These are phyloP conservation scores for Pseudochromis fuscus DNA, from an alignment of 2,797 vertebrate species.

Conservation along the genomic window DNA sequence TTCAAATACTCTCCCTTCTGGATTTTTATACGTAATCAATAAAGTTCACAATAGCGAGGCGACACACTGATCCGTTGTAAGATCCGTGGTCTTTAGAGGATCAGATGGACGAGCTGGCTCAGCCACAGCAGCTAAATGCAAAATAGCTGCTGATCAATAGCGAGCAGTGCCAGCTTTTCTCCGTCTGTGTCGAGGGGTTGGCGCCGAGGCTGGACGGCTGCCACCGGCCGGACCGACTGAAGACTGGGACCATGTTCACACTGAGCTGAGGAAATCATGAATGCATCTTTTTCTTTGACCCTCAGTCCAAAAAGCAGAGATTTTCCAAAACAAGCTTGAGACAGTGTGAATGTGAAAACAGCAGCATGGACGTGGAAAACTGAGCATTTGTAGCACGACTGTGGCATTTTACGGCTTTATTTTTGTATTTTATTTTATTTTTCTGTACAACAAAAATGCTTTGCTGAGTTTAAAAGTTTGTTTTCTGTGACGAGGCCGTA, in stretches of 20 bases:
- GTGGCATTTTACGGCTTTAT: neutral
- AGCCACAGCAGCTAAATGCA: slow-evolving; percentile 64
- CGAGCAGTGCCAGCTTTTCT: slow-evolving; percentile 43
- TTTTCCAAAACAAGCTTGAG: neutral
- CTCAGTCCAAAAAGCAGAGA: neutral
- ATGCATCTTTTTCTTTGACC: neutral
- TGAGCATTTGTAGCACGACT: neutral
- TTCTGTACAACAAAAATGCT: neutral
- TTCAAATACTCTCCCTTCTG: slow-evolving; percentile 40
- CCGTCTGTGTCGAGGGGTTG: slow-evolving; percentile 5
- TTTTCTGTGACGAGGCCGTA: neutral
- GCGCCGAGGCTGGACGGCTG: neutral
- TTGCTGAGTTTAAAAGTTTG: neutral
- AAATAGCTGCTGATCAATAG: slow-evolving; percentile 62
- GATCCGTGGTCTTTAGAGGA: slow-evolving; percentile 45
- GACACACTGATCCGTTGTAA: slow-evolving; percentile 33
- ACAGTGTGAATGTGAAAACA: neutral
- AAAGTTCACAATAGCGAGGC: slow-evolving; percentile 50
- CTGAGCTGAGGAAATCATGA: neutral
- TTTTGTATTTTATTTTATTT: no score
- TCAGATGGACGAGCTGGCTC: slow-evolving; percentile 52
- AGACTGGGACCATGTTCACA: neutral
- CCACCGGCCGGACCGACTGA: slow-evolving; percentile 26
- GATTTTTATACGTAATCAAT: slow-evolving; percentile 72
- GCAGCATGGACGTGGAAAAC: neutral